Conservation (phyloP, 1,140 invertebrate species). For the Melanaphis sacchari region DNA sequence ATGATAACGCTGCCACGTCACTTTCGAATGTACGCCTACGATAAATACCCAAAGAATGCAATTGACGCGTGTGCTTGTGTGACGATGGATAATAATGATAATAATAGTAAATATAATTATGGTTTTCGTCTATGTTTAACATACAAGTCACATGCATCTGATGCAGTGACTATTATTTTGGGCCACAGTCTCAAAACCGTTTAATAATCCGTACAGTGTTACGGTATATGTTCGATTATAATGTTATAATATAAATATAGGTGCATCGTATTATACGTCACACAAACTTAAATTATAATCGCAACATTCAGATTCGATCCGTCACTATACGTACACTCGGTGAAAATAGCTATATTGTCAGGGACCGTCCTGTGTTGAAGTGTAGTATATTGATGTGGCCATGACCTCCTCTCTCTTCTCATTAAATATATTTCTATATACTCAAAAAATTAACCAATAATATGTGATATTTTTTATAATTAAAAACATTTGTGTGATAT, state of each 20-base stretch:
- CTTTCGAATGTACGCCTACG: slow-evolving; percentile 2
- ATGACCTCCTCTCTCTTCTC: no score
- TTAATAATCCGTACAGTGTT: neutral
- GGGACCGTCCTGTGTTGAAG: neutral
- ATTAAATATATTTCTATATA: no score
- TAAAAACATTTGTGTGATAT: neutral
- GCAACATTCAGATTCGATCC: neutral
- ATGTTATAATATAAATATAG: neutral
- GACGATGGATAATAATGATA: neutral
- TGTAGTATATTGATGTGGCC: no score
- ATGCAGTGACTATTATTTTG: neutral
- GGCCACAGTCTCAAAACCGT: neutral
- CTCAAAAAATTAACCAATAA: no score
- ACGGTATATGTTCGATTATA: neutral
- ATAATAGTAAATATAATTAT: neutral
- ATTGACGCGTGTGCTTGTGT: neutral
- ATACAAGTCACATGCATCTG: neutral
- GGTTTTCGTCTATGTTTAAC: neutral
- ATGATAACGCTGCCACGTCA: neutral
- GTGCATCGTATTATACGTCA: neutral
- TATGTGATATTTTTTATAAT: neutral
- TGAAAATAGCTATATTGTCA: neutral
- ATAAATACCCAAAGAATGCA: neutral
- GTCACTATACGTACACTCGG: neutral
- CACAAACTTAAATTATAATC: neutral